Conservation (phyloP, 2,113 vertebrate genomes). For the Typhlomys cinereus region DNA sequence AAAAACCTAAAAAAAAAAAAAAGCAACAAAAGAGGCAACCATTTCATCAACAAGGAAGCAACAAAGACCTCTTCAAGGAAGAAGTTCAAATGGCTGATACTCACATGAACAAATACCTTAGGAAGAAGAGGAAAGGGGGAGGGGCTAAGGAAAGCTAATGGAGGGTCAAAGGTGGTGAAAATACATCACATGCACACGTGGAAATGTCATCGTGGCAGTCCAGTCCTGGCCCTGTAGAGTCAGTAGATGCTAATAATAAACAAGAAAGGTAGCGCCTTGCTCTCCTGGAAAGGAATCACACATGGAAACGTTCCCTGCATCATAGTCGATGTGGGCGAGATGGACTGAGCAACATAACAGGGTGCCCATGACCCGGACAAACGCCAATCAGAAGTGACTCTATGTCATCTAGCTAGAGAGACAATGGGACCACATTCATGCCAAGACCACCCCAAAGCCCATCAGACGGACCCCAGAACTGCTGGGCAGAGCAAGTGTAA, state of each 20-base stretch:
- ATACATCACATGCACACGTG: too few relatives aligned
- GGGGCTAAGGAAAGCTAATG: background rate
- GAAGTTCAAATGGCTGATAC: background rate
- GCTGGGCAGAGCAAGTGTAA: background rate
- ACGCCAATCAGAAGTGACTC: background rate
- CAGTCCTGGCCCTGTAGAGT: background rate
- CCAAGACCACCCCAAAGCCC: background rate
- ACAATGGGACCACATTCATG: background rate
- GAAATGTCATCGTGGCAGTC: background rate
- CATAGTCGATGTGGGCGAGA: background rate
- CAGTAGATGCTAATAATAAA: background rate
- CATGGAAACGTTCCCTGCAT: background rate
- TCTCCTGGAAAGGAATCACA: too few relatives aligned
- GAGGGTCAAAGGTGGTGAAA: background rate
- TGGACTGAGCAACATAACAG: background rate
- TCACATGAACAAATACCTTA: background rate
- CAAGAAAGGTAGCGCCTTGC: background rate
- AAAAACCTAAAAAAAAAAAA: background rate
- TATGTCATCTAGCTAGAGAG: background rate
- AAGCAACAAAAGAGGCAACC: background rate
- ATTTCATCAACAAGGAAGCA: background rate
- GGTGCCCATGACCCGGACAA: background rate
- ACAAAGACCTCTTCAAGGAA: background rate
- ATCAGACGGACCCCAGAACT: background rate
- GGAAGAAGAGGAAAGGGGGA: background rate